Base-by-base conservation (phyloP, 2,888 invertebrate species). In the Drosophila cognata region DNA sequence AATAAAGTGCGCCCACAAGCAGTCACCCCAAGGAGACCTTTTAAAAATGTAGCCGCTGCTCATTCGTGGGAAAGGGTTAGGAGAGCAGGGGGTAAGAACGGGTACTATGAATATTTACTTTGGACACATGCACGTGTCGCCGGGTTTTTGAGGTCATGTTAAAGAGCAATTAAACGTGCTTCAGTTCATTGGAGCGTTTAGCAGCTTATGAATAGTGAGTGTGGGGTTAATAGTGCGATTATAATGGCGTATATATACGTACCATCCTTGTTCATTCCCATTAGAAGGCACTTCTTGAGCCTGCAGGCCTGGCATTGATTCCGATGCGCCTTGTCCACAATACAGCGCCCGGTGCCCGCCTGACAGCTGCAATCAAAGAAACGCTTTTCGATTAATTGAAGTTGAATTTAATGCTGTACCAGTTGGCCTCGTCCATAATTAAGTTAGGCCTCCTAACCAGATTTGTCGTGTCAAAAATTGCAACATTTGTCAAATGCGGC, bases 211-310 rank as follows among this genome's bases (percentile, higher is more conserved):
- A 71, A 65, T 61, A 66, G 76, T 70, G 60, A 69, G 61, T 61
- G 59, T 31, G 61, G 35, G 48, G 4, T 43, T 56, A 43, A n/a
- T 33, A 43, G 38, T 41, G 55, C n/a, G 33, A 41, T 38, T 43
- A 56, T 53, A 38, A 11, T 43, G 43, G 43, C 35, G 25, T 1
- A 33, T 6, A 35, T 46, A 46, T 62, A 81, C 97, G 96, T 94
- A 99, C 99, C 99, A 94, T 99, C 99, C 94, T 99, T 99, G 94
- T 99, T 99, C 99, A 99, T 99, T 75, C 99, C 99, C 98, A 99
- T 99, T 79, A 97, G 96, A 82, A 99, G 95, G 93, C 99, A 99
- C 94, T 99, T 99, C 94, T 99, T 99, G 82, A 99, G 95, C 53
- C 99, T 95, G 93, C 99, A 99, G 0, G 99, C 99, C 93, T 99